phyloP scores from a whole-genome alignment of 1,140 invertebrate species.

The Bombus haemorrhoidalis region DNA sequence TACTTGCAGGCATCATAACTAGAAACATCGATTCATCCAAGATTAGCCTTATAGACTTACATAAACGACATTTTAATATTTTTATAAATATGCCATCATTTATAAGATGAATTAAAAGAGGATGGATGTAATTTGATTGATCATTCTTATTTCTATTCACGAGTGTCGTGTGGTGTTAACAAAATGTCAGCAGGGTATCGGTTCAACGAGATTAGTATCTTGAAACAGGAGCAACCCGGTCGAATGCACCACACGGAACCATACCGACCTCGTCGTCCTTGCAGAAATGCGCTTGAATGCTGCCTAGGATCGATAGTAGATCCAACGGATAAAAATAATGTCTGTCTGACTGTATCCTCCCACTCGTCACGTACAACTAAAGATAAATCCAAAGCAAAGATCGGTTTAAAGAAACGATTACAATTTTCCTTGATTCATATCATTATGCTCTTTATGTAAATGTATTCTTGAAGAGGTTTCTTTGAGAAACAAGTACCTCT shows the following conservation, averaged over 20 bases:
- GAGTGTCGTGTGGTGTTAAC: background rate
- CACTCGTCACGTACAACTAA: background rate
- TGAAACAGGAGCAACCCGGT: constrained; percentile 22
- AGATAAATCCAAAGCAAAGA: constrained; percentile 15
- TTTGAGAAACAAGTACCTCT: background rate
- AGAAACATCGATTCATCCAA: background rate
- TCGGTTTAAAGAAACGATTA: constrained; percentile 16
- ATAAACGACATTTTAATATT: background rate
- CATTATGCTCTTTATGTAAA: background rate
- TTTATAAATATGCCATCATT: background rate
- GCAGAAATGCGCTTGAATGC: constrained; percentile 27
- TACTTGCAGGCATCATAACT: background rate
- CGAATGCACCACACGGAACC: constrained; percentile 38
- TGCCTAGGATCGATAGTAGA: constrained; percentile 22
- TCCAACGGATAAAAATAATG: constrained; percentile 32
- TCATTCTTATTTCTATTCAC: background rate
- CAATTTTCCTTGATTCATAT: background rate
- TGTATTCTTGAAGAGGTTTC: background rate
- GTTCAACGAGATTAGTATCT: constrained; percentile 24
- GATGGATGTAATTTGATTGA: background rate
- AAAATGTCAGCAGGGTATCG: constrained; percentile 42
- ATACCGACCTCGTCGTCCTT: constrained; percentile 31
- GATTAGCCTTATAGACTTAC: background rate
- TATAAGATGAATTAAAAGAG: background rate
- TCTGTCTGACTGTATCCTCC: constrained; percentile 1